phyloP scores from a whole-genome alignment of 2,888 invertebrate species.

The Vandiemenella viatica region DNA sequence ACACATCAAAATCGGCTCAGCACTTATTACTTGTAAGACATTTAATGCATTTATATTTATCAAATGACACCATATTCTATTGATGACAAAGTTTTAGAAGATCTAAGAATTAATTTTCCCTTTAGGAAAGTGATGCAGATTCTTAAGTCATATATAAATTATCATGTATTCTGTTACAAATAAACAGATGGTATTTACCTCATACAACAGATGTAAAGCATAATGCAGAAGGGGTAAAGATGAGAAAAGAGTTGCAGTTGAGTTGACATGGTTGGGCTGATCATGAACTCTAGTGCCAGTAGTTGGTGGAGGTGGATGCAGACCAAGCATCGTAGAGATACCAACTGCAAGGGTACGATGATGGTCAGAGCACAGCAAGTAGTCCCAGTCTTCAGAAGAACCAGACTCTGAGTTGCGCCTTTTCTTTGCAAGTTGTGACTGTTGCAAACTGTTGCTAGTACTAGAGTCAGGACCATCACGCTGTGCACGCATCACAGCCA shows the following conservation, averaged over 20 bases:
- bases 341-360: slow-evolving; percentile 35
- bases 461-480: slow-evolving; percentile 17
- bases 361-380: slow-evolving; percentile 41
- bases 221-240: slow-evolving; percentile 61
- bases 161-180: too few species aligned
- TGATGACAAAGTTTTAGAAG: too few species aligned
- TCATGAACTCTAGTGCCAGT: background rate
- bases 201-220: slow-evolving; percentile 75
- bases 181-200: slow-evolving; percentile 34
- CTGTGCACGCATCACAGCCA: slow-evolving; percentile 29
- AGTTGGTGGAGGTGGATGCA: slow-evolving; percentile 12
- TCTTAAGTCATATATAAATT: too few species aligned
- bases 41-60: too few species aligned
- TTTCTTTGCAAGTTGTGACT: slow-evolving; percentile 51
- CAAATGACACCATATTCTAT: too few species aligned
- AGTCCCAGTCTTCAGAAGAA: slow-evolving; percentile 69
- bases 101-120: too few species aligned
- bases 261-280: slow-evolving; percentile 29
- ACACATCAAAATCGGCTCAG: too few species aligned
- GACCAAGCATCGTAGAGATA: slow-evolving; percentile 31
- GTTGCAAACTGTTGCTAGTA: slow-evolving; percentile 28
- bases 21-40: too few species aligned
- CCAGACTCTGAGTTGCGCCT: slow-evolving; percentile 65
- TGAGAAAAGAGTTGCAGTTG: slow-evolving; percentile 48
- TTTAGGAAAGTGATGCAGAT: too few species aligned